Conservation (phyloP, 2,888 invertebrate genomes). For the Malthinus flaveolus region DNA sequence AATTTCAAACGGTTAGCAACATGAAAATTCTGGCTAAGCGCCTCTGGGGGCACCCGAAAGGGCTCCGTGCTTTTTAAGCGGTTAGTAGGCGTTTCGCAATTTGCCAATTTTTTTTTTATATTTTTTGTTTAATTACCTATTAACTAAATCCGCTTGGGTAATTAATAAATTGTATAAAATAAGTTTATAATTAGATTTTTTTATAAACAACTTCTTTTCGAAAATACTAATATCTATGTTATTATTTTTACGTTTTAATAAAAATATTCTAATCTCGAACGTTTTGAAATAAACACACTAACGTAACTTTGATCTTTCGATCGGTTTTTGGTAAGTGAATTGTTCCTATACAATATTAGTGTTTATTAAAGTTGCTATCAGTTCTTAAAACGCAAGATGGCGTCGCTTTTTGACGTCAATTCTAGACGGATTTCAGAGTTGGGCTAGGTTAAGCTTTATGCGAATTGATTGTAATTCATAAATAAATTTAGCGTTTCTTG, state of each 20-base stretch:
- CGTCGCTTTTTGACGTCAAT: slow-evolving; percentile 22
- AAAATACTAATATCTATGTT: neutral
- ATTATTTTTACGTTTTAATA: neutral
- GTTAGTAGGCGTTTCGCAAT: no score
- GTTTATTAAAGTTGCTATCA: neutral
- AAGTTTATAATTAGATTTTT: no score
- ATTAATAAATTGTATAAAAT: no score
- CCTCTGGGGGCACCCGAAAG: no score
- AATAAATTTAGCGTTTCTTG: no score
- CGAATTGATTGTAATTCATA: slow-evolving; percentile 7
- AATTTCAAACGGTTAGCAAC: no score
- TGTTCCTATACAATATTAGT: neutral
- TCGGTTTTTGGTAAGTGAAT: neutral
- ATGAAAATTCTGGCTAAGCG: no score
- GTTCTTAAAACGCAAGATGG: neutral
- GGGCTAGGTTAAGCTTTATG: slow-evolving; percentile 38
- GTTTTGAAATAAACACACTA: neutral
- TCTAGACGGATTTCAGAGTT: slow-evolving; percentile 32
- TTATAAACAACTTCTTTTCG: neutral
- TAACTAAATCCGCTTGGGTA: no score
- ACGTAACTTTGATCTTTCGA: neutral
- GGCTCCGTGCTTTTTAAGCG: no score
- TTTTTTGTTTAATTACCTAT: no score
- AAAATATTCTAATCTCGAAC: neutral
- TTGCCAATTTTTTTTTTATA: no score